Conservation (phyloP, 2,888 invertebrate genomes). For the Pseudanteris insignis region DNA sequence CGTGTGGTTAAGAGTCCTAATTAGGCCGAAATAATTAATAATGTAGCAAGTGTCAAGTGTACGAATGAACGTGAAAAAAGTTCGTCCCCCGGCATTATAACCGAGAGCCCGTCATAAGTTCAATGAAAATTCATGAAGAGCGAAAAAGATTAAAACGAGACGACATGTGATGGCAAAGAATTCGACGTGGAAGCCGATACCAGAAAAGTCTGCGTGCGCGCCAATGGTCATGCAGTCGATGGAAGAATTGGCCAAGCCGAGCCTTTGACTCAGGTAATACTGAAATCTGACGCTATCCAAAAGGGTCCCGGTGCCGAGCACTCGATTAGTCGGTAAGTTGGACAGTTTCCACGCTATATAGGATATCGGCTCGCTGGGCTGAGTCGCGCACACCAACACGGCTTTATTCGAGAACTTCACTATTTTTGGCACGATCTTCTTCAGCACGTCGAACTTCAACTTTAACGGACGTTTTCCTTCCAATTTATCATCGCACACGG, state of each 20-base stretch:
- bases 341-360: conserved; percentile 72
- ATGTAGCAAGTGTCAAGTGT: conserved; percentile 12
- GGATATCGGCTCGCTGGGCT: conserved; percentile 69
- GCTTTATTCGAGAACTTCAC: conserved; percentile 55
- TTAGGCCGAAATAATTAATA: conserved; percentile 8
- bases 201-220: conserved; percentile 69
- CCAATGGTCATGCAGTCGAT: conserved; percentile 71
- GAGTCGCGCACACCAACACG: conserved; percentile 55
- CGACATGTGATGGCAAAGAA: conserved; percentile 31
- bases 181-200: conserved; percentile 47
- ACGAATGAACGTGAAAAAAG: not conserved
- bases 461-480: conserved; percentile 50
- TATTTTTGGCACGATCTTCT: conserved; percentile 54
- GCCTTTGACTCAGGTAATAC: conserved; percentile 67
- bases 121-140: conserved; percentile 28
- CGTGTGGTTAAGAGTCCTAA: too few relatives aligned
- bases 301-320: conserved; percentile 71
- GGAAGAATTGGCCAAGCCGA: conserved; percentile 68
- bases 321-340: conserved; percentile 69
- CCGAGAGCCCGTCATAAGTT: too few relatives aligned
- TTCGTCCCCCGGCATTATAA: too few relatives aligned
- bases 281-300: conserved; percentile 71
- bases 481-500: conserved; percentile 47
- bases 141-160: conserved; percentile 16
- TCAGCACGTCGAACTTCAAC: conserved; percentile 53